phyloP scores from a whole-genome alignment of 2,113 vertebrate species.

The Promerops cafer region DNA sequence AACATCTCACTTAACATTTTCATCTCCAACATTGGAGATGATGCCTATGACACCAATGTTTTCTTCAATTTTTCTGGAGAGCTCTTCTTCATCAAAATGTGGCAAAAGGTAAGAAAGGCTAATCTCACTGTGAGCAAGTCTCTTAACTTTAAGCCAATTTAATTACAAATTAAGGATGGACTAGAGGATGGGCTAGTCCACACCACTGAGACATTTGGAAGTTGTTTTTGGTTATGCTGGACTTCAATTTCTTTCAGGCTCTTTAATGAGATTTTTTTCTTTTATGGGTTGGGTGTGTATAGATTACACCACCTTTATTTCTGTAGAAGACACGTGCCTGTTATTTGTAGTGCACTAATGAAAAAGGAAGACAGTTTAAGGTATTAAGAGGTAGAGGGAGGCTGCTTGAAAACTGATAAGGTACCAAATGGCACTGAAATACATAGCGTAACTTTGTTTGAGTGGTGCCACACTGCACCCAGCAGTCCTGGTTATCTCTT shows the following conservation, averaged over 20 bases:
- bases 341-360: neutral
- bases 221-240: neutral
- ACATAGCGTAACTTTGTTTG: neutral
- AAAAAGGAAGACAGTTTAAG: neutral
- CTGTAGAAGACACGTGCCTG: neutral
- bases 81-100: constrained; percentile 98
- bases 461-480: neutral
- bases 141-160: neutral
- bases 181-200: neutral
- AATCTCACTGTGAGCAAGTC: neutral
- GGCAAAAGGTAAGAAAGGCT: constrained; percentile 87
- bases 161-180: neutral
- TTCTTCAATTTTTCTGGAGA: constrained; percentile 94
- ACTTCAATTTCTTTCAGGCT: neutral
- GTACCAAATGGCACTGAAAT: neutral
- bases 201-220: neutral
- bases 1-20: constrained; percentile 93
- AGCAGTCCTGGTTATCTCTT: neutral
- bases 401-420: neutral
- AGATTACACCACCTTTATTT: neutral
- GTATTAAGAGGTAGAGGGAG: neutral
- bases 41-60: constrained; percentile 94
- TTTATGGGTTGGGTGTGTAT: neutral
- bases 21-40: constrained; percentile 89
- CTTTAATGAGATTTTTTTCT: neutral